Evolutionary conservation across 1,140 invertebrate species (phyloP), one percentile per base, ranked within the genome.

Genomic region (Lethocerus indicus): DNA sequence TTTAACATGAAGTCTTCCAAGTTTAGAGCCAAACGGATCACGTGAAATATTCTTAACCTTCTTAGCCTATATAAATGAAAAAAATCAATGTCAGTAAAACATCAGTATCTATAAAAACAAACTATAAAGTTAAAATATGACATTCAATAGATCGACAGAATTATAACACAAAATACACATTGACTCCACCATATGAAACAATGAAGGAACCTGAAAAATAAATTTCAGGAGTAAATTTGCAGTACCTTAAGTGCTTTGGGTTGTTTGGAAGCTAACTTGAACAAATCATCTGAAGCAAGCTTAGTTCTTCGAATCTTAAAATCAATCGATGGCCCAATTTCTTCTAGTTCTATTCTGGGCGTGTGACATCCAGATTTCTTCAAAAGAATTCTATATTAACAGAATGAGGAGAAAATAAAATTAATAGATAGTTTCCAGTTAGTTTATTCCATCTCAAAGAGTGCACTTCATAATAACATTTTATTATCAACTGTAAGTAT

Each of bases 321-420:
- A 67, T 97, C 87, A 54, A 91, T 73, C n/a, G 81, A 79, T 39
- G 95, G 95, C 27, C 92, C 92, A 57, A 95, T 91, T 73, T 96
- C 91, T 62, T 84, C 79, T 16, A 98, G 66, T 70, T 98, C 93
- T 53, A 95, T 78, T 54, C 85, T 73, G 6, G 94, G 93, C 51
- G 76, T 83, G 60, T 75, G 77, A 49, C 75, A 76, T 0, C 90
- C 88, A 53, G 90, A 93, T 64, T 97, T 98, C 63, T 95, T 95
- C 9, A 97, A 60, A 40, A 76, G 53, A 47, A 92, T 77, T 67
- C 86, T 92, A 54, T 14, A 62, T 57, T 52, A 54, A 47, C 47
- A 54, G 47, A 45, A 48, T 4, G n/a, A n/a, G n/a, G n/a, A n/a
- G n/a, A n/a, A n/a, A n/a, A n/a, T n/a, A n/a, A n/a, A n/a, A n/a